Percentiles rank a stretch among this genome's conserved stretches.
These are phyloP conservation scores for Tokudaia muenninki DNA, from an alignment of 2,797 vertebrate genomes.

Conservation along the genomic window DNA sequence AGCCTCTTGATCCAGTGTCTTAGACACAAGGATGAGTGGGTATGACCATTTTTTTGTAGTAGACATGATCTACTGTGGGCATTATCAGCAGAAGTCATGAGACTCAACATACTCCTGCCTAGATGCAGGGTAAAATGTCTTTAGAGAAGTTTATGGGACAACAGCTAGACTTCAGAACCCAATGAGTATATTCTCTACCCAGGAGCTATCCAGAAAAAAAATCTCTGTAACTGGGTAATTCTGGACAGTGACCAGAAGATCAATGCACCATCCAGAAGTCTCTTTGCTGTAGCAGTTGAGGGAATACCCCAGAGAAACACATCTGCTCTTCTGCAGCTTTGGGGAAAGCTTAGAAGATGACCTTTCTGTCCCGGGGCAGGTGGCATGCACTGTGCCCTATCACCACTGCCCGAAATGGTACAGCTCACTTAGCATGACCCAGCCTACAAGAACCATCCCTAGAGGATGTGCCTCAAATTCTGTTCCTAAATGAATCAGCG, in stretches of 20 bases:
- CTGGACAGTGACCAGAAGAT: background rate
- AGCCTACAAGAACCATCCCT: no score
- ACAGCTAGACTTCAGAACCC: background rate
- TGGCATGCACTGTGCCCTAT: rapidly evolving
- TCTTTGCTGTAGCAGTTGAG: rapidly evolving
- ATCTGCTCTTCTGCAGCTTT: background rate
- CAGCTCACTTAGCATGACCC: rapidly evolving
- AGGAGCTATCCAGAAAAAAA: background rate
- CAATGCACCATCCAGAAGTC: background rate
- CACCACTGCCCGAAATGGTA: background rate
- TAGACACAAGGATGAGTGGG: background rate
- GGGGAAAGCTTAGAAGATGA: background rate
- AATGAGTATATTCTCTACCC: background rate
- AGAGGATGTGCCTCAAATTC: rapidly evolving
- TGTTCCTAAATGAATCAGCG: background rate
- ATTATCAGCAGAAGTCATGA: background rate
- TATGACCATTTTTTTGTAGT: background rate
- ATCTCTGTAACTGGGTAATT: background rate
- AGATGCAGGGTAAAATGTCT: background rate
- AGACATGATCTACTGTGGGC: background rate
- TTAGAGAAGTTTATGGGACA: background rate
- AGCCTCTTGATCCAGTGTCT: background rate
- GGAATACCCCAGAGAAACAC: background rate
- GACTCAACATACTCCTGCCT: background rate
- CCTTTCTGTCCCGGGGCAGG: background rate